Conservation (phyloP, 2,113 vertebrate species). For the Chloebia gouldiae region DNA sequence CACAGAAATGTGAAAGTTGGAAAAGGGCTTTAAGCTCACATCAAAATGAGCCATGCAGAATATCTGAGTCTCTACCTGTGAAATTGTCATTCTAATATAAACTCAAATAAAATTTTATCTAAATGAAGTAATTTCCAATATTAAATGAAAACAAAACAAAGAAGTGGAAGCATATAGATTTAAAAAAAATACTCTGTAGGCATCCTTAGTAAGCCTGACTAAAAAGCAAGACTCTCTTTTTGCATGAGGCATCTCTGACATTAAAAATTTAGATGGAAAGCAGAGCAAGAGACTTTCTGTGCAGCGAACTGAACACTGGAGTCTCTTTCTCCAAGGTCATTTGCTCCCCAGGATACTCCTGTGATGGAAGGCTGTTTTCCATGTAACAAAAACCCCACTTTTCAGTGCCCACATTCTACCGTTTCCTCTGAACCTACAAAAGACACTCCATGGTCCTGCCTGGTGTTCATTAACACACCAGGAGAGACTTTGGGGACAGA, state of each 20-base stretch:
- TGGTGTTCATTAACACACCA: background rate
- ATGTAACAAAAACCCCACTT: background rate
- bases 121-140: background rate
- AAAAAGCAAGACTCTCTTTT: background rate
- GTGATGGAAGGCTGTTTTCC: background rate
- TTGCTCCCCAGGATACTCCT: background rate
- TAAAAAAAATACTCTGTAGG: background rate
- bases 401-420: background rate
- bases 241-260: background rate
- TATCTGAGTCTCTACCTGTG: background rate
- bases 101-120: background rate
- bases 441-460: rapidly evolving
- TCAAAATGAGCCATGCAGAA: background rate
- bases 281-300: background rate
- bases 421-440: background rate
- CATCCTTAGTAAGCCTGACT: background rate
- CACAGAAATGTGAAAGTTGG: rapidly evolving
- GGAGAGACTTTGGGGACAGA: background rate
- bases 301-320: background rate
- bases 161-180: rapidly evolving
- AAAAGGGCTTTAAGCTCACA: background rate
- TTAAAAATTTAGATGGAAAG: background rate
- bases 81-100: background rate
- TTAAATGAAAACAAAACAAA: background rate
- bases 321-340: background rate